Evolutionary conservation across 2,797 vertebrate species (phyloP).

Genomic region (Poecilia gillii): DNA sequence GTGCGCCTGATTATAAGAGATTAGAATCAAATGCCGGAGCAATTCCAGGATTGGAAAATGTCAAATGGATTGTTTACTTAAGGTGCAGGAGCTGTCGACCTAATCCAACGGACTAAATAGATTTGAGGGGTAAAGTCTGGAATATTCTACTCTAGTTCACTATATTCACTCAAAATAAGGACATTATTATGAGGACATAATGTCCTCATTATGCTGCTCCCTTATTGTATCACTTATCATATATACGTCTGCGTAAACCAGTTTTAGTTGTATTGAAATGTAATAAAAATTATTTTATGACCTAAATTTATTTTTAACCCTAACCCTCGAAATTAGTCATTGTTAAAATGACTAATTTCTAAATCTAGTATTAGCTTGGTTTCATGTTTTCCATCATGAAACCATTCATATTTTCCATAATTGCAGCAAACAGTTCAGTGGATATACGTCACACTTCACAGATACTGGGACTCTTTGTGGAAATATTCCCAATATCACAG

Average conservation of each 20-base stretch:
- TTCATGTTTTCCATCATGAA: neutral
- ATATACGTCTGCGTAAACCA: neutral
- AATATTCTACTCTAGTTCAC: neutral
- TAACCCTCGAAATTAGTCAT: neutral
- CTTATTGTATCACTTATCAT: neutral
- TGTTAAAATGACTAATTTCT: neutral
- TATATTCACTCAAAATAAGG: neutral
- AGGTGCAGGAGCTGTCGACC: neutral
- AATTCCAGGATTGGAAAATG: neutral
- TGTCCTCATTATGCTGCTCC: neutral
- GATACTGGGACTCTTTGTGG: neutral
- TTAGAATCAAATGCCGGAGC: neutral
- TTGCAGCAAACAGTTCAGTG: neutral
- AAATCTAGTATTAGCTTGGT: neutral
- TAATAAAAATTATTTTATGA: neutral
- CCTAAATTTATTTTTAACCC: too few relatives aligned
- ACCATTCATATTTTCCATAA: neutral
- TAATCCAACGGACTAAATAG: neutral
- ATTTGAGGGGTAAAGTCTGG: neutral
- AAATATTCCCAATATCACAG: neutral
- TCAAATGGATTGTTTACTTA: neutral
- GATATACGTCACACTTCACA: neutral
- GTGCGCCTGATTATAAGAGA: neutral
- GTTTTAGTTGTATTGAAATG: neutral
- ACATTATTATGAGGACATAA: neutral